Evolutionary conservation across 2,113 vertebrate genomes (phyloP), one percentile per base, ranked within the genome.

Genomic region (Gobius niger): DNA sequence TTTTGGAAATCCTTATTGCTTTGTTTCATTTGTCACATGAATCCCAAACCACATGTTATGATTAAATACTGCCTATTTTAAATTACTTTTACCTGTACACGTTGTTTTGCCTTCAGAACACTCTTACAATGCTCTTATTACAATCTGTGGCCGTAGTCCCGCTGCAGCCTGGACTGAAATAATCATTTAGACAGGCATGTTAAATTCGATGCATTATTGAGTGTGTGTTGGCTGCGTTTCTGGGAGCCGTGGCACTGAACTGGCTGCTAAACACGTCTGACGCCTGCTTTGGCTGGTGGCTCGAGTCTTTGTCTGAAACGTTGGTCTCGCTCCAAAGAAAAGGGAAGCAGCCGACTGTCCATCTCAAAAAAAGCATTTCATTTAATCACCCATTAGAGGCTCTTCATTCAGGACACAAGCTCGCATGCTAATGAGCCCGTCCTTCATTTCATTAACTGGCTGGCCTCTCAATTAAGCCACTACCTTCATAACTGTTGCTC

Each of bases 141-240:
- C 8, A 16, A 53, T 18, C 52, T 53, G 7, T 53, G 50, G 10
- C 47, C 15, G 7, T 52, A 18, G 50, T 52, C 50, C 50, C 12
- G 53, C 18, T 13, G 18, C 19, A 34, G 34, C 41, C 34, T 59
- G 57, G 40, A 7, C 7, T 60, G 40, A 60, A 60, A 41, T n/a
- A 41, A 42, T 42, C 57, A 60, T 60, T 60, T 60, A 60, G 57
- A 60, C 40, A 15, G 9, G 40, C 57, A 40, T 16, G 57, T 42
- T 40, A 60, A 60, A 40, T 14, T 42, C 8, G 14, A 60, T 60
- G 57, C 57, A 60, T 60, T 60, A 60, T 60, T 60, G 9, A 60
- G 57, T 15, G 9, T 60, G 57, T 60, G 57, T 60, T 60, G 57
- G 57, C 57, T 60, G 57, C 15, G 40, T 12, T 44, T 60, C 57